These are phyloP conservation scores for Phengaris arion DNA, from an alignment of 2,888 invertebrate species.

Conservation along the genomic window DNA sequence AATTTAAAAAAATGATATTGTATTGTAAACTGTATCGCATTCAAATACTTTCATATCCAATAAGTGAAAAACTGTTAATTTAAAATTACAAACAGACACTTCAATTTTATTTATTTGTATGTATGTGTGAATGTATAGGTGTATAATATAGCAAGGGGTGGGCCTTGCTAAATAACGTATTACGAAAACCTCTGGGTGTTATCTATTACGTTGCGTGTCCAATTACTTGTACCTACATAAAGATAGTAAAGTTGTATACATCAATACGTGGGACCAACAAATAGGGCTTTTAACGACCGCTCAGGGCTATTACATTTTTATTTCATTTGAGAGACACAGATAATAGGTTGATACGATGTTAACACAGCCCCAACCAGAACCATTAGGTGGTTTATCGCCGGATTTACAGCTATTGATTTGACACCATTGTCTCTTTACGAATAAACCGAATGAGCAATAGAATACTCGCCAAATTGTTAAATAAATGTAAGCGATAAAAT, in stretches of 20 bases:
- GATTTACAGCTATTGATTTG: not conserved
- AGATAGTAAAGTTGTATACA: not conserved
- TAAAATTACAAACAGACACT: no score
- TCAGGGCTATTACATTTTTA: constrained; percentile 8
- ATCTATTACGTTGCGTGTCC: not conserved
- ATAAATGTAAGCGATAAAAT: no score
- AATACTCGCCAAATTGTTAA: no score
- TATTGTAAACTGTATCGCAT: no score
- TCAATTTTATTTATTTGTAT: no score
- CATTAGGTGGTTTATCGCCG: not conserved
- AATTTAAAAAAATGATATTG: no score
- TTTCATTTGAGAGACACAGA: constrained; percentile 1
- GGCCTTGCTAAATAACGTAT: not conserved
- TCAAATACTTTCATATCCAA: no score
- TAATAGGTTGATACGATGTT: not conserved
- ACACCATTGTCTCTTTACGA: not conserved
- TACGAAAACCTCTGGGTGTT: not conserved
- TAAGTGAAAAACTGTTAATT: no score
- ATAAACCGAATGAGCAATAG: no score
- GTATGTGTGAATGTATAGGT: no score
- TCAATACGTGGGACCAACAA: constrained; percentile 3
- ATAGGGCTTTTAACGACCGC: not conserved
- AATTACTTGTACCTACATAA: not conserved
- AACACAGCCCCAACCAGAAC: not conserved
- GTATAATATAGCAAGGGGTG: no score